Base-by-base conservation (phyloP, 1,140 invertebrate species). In the Protaetia brevitarsis region DNA sequence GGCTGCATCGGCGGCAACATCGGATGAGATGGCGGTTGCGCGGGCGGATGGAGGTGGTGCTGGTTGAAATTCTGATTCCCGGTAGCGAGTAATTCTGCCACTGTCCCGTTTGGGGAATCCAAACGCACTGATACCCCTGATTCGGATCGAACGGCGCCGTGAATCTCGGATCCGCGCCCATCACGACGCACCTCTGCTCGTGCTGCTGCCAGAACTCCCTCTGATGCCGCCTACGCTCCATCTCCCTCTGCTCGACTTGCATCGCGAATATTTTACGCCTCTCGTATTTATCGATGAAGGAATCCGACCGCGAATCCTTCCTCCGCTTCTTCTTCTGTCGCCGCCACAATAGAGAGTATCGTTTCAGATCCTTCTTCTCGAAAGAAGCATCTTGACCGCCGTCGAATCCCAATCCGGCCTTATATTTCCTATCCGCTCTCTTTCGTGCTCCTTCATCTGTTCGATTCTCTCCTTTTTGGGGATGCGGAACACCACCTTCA, bases 401-500 rank as follows among this genome's bases (percentile, higher is more conserved):
- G 29, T 79, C 75, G 10, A 72, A 64, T 3, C 68, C 71, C 59
- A 74, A 67, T 23, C 66, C 70, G 13, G 73, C 74, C 58, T 76
- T 74, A 61, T 74, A 78, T 81, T 84, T 86, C 63, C 72, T 80
- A 68, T 86, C 83, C 0, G 93, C 93, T 95, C 93, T 64, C 91
- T 81, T 79, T 96, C 94, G 73, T 96, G 93, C 73, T 95, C 92
- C 75, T 94, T 94, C 90, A 95, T 93, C 77, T 94, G 90, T 75
- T 95, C 91, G 51, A 95, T 90, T 56, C 94, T 84, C 74, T 97
- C 92, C 72, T 96, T 95, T 79, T 97, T 97, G 7, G 96, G 96
- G 74, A 98, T 98, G 78, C 93, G 87, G 76, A 96, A 98, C n/a
- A 75, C 76, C 81, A 95, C 92, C 80, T 94, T 93, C 10, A 96